Percentiles rank a stretch among this genome's conserved stretches.
phyloP scores from a whole-genome alignment of 2,888 invertebrate genomes.

The Trypoxylon attenuatum region DNA sequence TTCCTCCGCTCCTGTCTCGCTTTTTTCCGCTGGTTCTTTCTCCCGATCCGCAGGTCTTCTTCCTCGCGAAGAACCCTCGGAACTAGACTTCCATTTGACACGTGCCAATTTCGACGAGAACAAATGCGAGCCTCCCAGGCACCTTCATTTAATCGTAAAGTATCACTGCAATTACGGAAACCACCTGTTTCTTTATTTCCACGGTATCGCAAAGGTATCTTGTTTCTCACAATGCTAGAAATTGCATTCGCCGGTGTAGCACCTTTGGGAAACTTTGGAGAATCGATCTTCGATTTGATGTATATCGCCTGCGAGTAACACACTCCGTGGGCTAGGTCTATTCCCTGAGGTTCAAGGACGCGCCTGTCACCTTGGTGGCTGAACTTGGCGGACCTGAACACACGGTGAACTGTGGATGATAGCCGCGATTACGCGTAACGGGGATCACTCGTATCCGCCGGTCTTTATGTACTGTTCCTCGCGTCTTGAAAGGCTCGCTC shows the following conservation, averaged over 20 bases:
- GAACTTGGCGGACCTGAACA: slow-evolving; percentile 13
- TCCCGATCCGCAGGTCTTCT: not conserved
- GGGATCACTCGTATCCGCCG: not conserved
- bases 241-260: not conserved
- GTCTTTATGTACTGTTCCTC: not conserved
- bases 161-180: not conserved
- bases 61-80: slow-evolving; percentile 4
- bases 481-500: not conserved
- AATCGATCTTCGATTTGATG: slow-evolving; percentile 36
- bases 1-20: slow-evolving; percentile 8
- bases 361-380: slow-evolving; percentile 43
- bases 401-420: slow-evolving; percentile 9
- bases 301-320: too few relatives aligned
- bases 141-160: not conserved
- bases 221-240: too few relatives aligned
- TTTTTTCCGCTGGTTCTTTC: slow-evolving; percentile 4
- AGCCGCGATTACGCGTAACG: not conserved
- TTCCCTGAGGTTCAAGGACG: slow-evolving; percentile 56
- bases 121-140: not conserved
- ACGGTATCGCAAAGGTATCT: slow-evolving; percentile 5
- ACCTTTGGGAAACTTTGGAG: slow-evolving; percentile 26
- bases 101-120: slow-evolving; percentile 16
- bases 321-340: slow-evolving; percentile 45
- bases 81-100: slow-evolving; percentile 10
- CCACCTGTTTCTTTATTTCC: not conserved